These are phyloP conservation scores for Aeoliscus strigatus DNA, from an alignment of 2,797 vertebrate species.

Conservation along the genomic window DNA sequence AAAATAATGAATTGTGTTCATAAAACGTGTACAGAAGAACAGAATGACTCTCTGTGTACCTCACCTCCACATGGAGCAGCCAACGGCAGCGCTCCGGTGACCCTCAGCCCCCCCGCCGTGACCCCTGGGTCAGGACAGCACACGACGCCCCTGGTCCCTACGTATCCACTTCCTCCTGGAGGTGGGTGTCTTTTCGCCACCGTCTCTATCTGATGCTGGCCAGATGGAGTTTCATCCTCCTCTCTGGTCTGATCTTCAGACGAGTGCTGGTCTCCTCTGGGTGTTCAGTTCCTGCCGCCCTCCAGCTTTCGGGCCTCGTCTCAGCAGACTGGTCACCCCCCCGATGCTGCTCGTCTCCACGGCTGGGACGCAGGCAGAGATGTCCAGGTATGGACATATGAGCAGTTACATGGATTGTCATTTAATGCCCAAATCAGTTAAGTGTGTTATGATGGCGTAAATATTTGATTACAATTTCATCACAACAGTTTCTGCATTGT, in stretches of 20 bases:
- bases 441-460: too few relatives aligned
- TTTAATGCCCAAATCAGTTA: too few relatives aligned
- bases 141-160: conserved; percentile 58
- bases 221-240: too few relatives aligned
- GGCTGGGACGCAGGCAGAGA: conserved; percentile 37
- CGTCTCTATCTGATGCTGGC: too few relatives aligned
- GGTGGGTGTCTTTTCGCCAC: conserved; percentile 59
- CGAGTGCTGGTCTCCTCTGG: conserved; percentile 80
- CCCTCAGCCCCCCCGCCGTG: conserved; percentile 38
- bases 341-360: conserved; percentile 65
- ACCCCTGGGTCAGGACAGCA: conserved; percentile 49
- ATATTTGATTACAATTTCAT: too few relatives aligned
- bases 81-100: conserved; percentile 41
- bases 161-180: conserved; percentile 72
- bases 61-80: conserved; percentile 29
- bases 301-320: conserved; percentile 74
- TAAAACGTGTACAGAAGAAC: too few relatives aligned
- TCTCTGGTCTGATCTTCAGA: conserved; percentile 60
- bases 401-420: too few relatives aligned
- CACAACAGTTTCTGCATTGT: too few relatives aligned
- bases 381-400: conserved; percentile 69
- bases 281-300: conserved; percentile 67
- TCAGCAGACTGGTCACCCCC: conserved; percentile 61
- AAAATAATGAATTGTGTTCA: too few relatives aligned
- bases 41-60: background rate